A percentile compares a stretch with the other conserved stretches of the same genome.
These are phyloP conservation scores for Rhimphoctona megacephalus DNA, from an alignment of 2,888 invertebrate genomes.

Conservation along the genomic window DNA sequence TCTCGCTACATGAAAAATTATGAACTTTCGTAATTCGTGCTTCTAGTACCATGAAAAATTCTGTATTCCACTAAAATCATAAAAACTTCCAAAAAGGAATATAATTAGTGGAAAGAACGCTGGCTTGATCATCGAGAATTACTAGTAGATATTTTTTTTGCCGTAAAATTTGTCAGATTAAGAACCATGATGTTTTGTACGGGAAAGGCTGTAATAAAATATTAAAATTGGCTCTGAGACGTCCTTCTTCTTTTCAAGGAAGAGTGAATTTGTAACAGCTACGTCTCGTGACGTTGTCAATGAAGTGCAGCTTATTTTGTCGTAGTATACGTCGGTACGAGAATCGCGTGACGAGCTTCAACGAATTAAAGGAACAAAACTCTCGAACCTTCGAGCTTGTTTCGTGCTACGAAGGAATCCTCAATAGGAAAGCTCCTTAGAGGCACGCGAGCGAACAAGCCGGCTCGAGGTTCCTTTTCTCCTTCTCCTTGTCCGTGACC, in stretches of 20 bases:
- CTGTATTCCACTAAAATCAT: neutral
- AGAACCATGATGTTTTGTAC: neutral
- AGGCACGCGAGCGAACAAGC: slow-evolving; percentile 77
- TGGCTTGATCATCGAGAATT: neutral
- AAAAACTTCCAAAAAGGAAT: neutral
- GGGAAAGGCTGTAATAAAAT: slow-evolving; percentile 5
- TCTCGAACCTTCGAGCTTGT: slow-evolving; percentile 58
- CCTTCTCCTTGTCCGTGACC: slow-evolving; percentile 28
- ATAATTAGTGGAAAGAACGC: neutral
- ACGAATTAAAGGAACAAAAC: slow-evolving; percentile 70
- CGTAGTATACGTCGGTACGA: slow-evolving; percentile 21
- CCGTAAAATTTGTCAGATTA: neutral
- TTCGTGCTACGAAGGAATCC: slow-evolving; percentile 66
- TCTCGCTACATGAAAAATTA: neutral
- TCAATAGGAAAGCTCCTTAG: slow-evolving; percentile 74
- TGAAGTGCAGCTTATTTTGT: slow-evolving; percentile 36
- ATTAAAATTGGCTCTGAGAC: slow-evolving; percentile 10
- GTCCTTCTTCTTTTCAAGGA: slow-evolving; percentile 2
- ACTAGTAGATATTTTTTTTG: neutral
- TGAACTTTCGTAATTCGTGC: neutral
- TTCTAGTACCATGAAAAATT: neutral
- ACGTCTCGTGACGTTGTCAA: slow-evolving; percentile 18
- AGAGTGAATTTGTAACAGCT: slow-evolving; percentile 16
- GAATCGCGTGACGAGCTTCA: slow-evolving; percentile 62
- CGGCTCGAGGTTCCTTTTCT: slow-evolving; percentile 3